Conservation (phyloP, 2,888 invertebrate species). For the Margaritifera margaritifera region DNA sequence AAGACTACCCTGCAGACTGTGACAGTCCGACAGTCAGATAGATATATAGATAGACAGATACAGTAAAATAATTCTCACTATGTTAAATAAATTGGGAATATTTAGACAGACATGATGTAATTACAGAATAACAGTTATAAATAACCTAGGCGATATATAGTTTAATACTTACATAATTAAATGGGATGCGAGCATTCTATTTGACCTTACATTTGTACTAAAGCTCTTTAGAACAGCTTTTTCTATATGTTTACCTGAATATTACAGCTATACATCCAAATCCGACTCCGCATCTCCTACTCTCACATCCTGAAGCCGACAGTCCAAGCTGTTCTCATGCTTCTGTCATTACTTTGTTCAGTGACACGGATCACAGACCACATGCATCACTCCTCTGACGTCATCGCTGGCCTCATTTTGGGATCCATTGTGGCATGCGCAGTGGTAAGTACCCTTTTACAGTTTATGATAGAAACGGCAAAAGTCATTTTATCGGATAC, state of each 20-base stretch:
- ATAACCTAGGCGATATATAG: too few species aligned
- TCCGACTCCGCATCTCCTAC: constrained; percentile 84
- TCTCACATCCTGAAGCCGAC: constrained; percentile 87
- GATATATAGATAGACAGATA: too few species aligned
- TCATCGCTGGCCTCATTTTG: constrained; percentile 82
- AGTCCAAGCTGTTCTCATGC: constrained; percentile 85
- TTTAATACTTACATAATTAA: too few species aligned
- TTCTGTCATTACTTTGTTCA: constrained; percentile 77
- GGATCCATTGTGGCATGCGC: constrained; percentile 73
- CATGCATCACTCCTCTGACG: constrained; percentile 98
- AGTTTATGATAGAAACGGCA: neutral
- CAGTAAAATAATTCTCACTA: too few species aligned
- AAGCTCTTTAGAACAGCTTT: neutral
- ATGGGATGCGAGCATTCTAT: too few species aligned
- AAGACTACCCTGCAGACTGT: too few species aligned
- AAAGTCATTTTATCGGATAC: neutral
- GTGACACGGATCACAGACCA: constrained; percentile 93
- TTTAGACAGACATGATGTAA: too few species aligned
- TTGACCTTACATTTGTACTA: too few species aligned
- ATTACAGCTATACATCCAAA: constrained; percentile 86
- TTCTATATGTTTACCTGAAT: neutral
- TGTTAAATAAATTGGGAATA: too few species aligned
- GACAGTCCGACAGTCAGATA: too few species aligned
- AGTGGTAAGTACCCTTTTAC: constrained; percentile 41
- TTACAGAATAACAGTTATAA: too few species aligned